Base-by-base conservation (phyloP, 2,888 invertebrate genomes). In the Idaea dimidiata region DNA sequence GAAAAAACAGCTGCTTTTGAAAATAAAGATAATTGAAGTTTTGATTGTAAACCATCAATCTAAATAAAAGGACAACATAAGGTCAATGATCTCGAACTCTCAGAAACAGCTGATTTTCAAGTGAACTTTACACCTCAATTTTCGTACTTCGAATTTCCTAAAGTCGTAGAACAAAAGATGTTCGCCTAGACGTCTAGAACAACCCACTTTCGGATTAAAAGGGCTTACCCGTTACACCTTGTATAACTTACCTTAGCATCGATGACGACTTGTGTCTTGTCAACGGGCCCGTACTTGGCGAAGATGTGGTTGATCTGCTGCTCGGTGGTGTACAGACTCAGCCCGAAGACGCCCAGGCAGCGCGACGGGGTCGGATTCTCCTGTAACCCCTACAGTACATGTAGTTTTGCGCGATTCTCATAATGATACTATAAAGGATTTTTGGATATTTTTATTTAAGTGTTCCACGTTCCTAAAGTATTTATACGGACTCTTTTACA, bases 301-400 rank as follows among this genome's bases (percentile, higher is more conserved):
- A 99, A 99, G 71, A 99, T 96, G 77, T 98, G 97, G 80, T 97
- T 95, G 56, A 99, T 94, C 85, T 98, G 97, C 75, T 96, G 95
- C 83, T 99, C 99, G 0, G 97, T 96, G 0, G 99, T 99, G 88
- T 97, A 96, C 62, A 98, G 95, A 81, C 97, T 98, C 63, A 99
- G 93, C 4, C 99, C 99, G 87, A 99, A 99, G 14, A 99, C 96
- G 17, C 99, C 99, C 59, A 99, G 93, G 82, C 99, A 99, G 61
- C 97, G 94, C 58, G 96, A 96, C 2, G 97, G 96, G 67, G 96
- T 95, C 0, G 99, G 99, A 82, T 97, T 96, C 77, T 98, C 97
- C 94, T 95, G 87, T 71, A 43, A 43, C 14, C 14, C 14, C 14
- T 43, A 43, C 14, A 43, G 6, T 7, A 0, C 0, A 43, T 43